Evolutionary conservation across 2,797 vertebrate genomes (phyloP).

Genomic region (Lithobates sylvaticus): DNA sequence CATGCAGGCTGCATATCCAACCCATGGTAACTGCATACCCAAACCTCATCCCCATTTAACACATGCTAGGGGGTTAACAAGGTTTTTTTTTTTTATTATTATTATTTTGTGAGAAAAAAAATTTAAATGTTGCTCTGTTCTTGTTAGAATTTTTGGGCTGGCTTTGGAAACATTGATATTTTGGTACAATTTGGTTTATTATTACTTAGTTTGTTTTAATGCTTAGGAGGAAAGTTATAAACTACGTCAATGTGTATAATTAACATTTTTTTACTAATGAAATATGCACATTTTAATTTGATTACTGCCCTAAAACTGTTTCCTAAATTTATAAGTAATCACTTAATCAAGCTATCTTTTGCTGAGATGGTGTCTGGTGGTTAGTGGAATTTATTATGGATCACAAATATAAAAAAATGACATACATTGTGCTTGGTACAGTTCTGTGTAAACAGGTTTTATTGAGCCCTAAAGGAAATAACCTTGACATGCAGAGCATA

Average conservation of each 20-base stretch:
- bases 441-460: conserved; percentile 49
- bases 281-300: not conserved
- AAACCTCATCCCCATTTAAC: too few species aligned
- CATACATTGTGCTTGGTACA: conserved; percentile 6
- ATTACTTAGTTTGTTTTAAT: too few species aligned
- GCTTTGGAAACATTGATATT: too few species aligned
- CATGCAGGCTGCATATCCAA: too few species aligned
- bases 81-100: too few species aligned
- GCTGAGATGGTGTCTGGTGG: conserved; percentile 1
- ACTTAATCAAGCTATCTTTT: conserved; percentile 10
- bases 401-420: conserved; percentile 35
- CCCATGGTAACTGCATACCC: too few species aligned
- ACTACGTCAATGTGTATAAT: not conserved
- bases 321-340: conserved; percentile 48
- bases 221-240: too few species aligned
- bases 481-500: not conserved
- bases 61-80: too few species aligned
- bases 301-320: conserved; percentile 5
- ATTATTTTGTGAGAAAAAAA: too few species aligned
- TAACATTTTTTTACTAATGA: not conserved
- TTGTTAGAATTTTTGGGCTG: too few species aligned
- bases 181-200: too few species aligned
- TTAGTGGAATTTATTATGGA: conserved; percentile 24
- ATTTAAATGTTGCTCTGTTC: too few species aligned
- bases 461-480: conserved; percentile 24